Evolutionary conservation across 2,113 vertebrate species (phyloP).

Genomic region (Ammodytes dubius): DNA sequence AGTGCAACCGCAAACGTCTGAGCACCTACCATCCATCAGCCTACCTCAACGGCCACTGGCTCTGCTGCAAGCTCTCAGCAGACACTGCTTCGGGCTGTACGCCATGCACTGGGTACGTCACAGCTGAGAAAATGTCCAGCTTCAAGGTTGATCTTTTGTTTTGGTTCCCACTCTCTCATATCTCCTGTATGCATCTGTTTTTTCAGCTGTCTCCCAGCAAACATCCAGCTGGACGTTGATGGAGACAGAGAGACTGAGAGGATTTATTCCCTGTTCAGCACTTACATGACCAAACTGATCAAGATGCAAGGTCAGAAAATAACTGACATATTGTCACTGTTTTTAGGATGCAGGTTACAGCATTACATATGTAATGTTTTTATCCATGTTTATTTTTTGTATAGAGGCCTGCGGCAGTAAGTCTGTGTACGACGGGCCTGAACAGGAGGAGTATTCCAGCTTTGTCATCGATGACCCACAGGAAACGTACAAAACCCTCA

Average conservation of each 20-base stretch:
- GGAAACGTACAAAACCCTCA: conserved; percentile 96
- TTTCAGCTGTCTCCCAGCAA: conserved; percentile 93
- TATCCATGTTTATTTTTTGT: background rate
- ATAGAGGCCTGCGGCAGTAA: conserved; percentile 98
- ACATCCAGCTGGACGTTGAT: conserved; percentile 98
- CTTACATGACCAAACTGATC: conserved; percentile 93
- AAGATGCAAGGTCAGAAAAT: conserved; percentile 96
- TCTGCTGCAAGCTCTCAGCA: conserved; percentile 93
- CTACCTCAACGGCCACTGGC: conserved; percentile 98
- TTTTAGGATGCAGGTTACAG: background rate
- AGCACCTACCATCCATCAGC: conserved; percentile 96
- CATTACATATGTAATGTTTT: background rate
- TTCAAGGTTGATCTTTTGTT: background rate
- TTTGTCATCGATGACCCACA: conserved; percentile 97
- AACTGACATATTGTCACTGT: background rate
- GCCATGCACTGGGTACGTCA: conserved; percentile 93
- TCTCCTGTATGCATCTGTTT: conserved; percentile 30
- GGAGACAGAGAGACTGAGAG: conserved; percentile 97
- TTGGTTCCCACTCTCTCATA: conserved; percentile 33
- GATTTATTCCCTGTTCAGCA: conserved; percentile 95
- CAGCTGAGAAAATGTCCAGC: background rate
- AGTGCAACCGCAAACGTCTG: conserved; percentile 96
- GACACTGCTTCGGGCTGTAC: conserved; percentile 92
- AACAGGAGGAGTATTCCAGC: conserved; percentile 95
- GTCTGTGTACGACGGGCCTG: conserved; percentile 95